Evolutionary conservation across 2,113 vertebrate genomes (phyloP), one percentile per base, ranked within the genome.

Genomic region (Leptocoma aspasia): DNA sequence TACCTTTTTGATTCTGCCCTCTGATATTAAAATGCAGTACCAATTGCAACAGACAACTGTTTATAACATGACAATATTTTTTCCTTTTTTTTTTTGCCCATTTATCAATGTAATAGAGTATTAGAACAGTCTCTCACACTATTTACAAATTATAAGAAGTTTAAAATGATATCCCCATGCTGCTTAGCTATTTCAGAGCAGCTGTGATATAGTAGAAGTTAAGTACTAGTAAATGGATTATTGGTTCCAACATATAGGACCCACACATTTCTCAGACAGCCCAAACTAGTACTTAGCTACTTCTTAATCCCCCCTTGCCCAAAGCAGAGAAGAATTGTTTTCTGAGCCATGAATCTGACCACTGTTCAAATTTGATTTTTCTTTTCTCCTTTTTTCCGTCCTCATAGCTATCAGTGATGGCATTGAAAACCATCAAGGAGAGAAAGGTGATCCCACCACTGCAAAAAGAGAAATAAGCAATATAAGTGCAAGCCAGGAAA

Each of bases 341-440:
- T 71, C 39, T 82, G 57, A 75, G 44, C 9, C 49, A 30, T 15
- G 31, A 39, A 45, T 69, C 14, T 4, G 2, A 45, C 16, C 70
- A 15, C 10, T 33, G 10, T 14, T 30, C 30, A 86, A 30, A 66
- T 49, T 37, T 59, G 37, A 47, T 23, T 31, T 57, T 63, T 33
- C 10, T 27, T 39, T 9, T 45, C 13, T 26, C 7, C 5, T 30
- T 73, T 33, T 15, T 5, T 4, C 1, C 5, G 23, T 10, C 2
- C 18, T 30, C 0, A 2, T 26, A n/a, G 24, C 23, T 89, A 49
- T 39, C 44, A 71, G 26, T 23, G 19, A 63, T 8, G 5, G 39
- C 26, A 84, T 2, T 56, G 69, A 84, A 92, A 91, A 45, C 3
- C 33, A 72, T 20, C 20, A 50, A 15, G 53, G 17, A 77, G 57